Base-by-base conservation (phyloP, 2,888 invertebrate genomes). In the Zeuzera pyrina region DNA sequence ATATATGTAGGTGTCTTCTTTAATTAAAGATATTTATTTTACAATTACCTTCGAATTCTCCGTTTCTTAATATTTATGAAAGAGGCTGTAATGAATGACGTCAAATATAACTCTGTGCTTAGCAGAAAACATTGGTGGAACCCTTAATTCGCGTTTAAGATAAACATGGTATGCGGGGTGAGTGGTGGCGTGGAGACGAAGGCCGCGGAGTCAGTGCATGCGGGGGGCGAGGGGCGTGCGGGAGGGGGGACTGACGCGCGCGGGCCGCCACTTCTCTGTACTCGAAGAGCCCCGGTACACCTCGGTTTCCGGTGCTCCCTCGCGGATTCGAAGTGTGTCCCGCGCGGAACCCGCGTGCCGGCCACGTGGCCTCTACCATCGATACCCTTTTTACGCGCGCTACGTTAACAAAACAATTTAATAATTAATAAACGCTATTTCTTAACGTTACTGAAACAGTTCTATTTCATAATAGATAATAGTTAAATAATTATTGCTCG, bases 91-190 rank as follows among this genome's bases (percentile, higher is more conserved):
- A 71, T 72, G 63, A 76, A 70, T 70, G 68, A 65, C 70, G 68
- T 72, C 71, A 74, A 76, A 74, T 14, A 72, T 74, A 71, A 73
- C 69, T 68, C 58, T 69, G 66, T 74, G 71, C 73, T 71, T 67
- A 70, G 68, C 68, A 68, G 76, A 77, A 77, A 79, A 79, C 76
- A 76, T 78, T 76, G 70, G 69, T 68, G 50, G 70, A 70, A 69
- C 70, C 69, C 74, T 78, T 81, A 79, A 79, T 79, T 81, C 68
- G 77, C 77, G 78, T 78, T 81, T 79, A 79, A 79, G 72, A 74
- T 78, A 76, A 81, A 76, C 74, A 79, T 74, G 74, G 78, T 74
- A 68, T 64, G 74, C 76, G 73, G 78, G 78, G 79, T 73, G 76
- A 69, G 73, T 72, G 74, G 76, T 67, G 72, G 74, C 63, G 71